Evolutionary conservation across 1,140 invertebrate genomes (phyloP), one percentile per base, ranked within the genome.

Genomic region (Calliopsis andreniformis): DNA sequence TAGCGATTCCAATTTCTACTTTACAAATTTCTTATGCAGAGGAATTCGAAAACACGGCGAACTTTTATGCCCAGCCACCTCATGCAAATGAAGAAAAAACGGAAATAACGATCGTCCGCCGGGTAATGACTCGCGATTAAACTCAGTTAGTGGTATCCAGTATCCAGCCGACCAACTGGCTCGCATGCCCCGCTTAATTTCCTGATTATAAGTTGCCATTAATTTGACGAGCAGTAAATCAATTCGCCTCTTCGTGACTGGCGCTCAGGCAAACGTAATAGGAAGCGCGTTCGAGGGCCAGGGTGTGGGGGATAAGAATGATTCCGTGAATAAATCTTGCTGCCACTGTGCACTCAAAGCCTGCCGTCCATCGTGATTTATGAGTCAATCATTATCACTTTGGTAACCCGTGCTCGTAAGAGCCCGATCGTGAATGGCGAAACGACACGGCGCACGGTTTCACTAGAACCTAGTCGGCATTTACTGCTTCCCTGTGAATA

Each of bases 51-150:
- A n/a, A n/a, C n/a, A n/a, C n/a, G n/a, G n/a, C n/a, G n/a, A n/a
- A n/a, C n/a, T n/a, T n/a, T n/a, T n/a, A n/a, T n/a, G n/a, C n/a
- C n/a, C n/a, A n/a, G n/a, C n/a, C n/a, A n/a, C n/a, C n/a, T n/a
- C n/a, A n/a, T n/a, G n/a, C n/a, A n/a, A n/a, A n/a, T n/a, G n/a
- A n/a, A 28, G 16, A 69, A 53, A 23, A 42, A 72, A 55, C 18
- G 23, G 76, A 66, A 39, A 67, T 77, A 77, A 77, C 63, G 62
- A 68, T 68, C 43, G 61, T 10, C 25, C 23, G 20, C 28, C n/a
- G 35, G 35, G 51, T 81, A 83, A 83, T 66, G 53, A 55, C 39
- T 14, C 53, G 35, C 55, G 81, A 82, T 81, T 67, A 78, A 72
- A 56, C 61, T 10, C 68, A 23, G 32, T 82, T 69, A 61, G 43